Base-by-base conservation (phyloP, 2,888 invertebrate species). In the Cerceris ruficornis region DNA sequence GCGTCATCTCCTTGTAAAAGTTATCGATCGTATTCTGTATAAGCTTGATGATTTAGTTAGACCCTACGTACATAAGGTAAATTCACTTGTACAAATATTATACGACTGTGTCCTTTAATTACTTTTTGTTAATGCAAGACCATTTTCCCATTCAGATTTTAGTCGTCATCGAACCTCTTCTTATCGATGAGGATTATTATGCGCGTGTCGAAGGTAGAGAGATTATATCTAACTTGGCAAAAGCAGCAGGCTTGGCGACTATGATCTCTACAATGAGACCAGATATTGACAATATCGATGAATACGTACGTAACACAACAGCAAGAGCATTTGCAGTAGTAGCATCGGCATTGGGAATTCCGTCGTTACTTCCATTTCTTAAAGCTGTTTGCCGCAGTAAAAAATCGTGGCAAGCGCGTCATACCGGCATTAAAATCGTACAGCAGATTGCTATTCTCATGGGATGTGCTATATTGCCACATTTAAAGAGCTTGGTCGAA, bases 241-340 rank as follows among this genome's bases (percentile, higher is more conserved):
- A 99, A 93, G 99, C 99, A 0, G 99, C 99, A 4, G 99, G 99
- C 71, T 93, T 99, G 70, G 99, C 99, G 5, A 99, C 99, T 13
- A 99, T 99, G 99, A 99, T 99, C 90, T 99, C 99, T 6, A 99
- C 99, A 0, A 99, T 99, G 99, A 95, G 99, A 91, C 99, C 99
- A 0, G 99, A 99, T 93, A 99, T 99, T 88, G 99, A 99, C 93
- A 99, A 99, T 92, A 99, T 99, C 88, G 99, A 99, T 93, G 99
- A 99, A 93, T 99, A 99, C 91, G 99, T 99, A 52, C 95, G 99
- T 91, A 99, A 99, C 93, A 99, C 99, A 0, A 99, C 99, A 0
- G 99, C 99, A 6, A 95, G 99, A 89, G 99, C 99, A 0, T 99
- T 99, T 93, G 99, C 99, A n/a, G 99, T 99, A 0, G 99, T 99